Evolutionary conservation across 1,140 invertebrate genomes (phyloP).

Genomic region (Manduca sexta): DNA sequence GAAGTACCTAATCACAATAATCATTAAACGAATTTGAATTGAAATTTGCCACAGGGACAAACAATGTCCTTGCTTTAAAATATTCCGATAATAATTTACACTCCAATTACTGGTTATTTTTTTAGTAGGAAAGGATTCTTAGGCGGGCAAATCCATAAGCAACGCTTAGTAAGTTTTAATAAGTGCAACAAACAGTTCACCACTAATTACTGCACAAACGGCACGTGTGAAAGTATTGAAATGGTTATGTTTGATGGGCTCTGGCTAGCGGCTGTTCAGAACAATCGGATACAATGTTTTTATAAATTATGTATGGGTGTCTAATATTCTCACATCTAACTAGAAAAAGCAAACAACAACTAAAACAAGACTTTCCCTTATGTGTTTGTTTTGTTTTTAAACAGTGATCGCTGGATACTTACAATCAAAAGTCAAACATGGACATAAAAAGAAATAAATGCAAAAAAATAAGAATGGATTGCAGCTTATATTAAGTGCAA

Average conservation of each 20-base stretch:
- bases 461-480: slow-evolving; percentile 83
- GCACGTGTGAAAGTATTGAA: slow-evolving; percentile 87
- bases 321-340: slow-evolving; percentile 83
- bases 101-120: too few species aligned
- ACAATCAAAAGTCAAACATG: slow-evolving; percentile 79
- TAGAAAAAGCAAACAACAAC: slow-evolving; percentile 85
- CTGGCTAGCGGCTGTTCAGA: slow-evolving; percentile 53
- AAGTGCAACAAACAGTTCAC: slow-evolving; percentile 79
- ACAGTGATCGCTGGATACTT: slow-evolving; percentile 78
- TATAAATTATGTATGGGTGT: slow-evolving; percentile 93
- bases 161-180: slow-evolving; percentile 90
- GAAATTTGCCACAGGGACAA: too few species aligned
- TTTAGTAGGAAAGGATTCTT: too few species aligned
- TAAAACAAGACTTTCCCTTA: slow-evolving; percentile 81
- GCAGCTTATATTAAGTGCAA: slow-evolving; percentile 94
- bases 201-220: slow-evolving; percentile 92
- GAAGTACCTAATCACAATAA: too few species aligned
- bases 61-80: too few species aligned
- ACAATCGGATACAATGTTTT: slow-evolving; percentile 77
- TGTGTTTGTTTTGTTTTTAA: slow-evolving; percentile 81
- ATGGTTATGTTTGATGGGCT: slow-evolving; percentile 95
- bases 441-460: slow-evolving; percentile 86
- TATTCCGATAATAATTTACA: too few species aligned
- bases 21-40: too few species aligned
- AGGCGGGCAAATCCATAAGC: too few species aligned